Base-by-base conservation (phyloP, 2,113 vertebrate genomes). In the Phasianus colchicus region DNA sequence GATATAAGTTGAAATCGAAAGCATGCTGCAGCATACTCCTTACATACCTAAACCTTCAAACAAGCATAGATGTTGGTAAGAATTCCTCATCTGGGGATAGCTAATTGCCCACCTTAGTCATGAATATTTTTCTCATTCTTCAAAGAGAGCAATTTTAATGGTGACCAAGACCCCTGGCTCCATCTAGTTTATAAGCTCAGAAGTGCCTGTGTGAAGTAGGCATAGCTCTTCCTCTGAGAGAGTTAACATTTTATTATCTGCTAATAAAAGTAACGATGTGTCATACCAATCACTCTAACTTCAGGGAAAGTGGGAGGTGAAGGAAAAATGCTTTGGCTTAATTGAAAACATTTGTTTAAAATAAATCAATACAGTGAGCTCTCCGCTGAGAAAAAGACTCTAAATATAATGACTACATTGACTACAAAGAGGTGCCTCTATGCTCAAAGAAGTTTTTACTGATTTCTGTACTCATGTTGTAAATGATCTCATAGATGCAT, bases 291-390 rank as follows among this genome's bases (percentile, higher is more conserved):
- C 94, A 88, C 55, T 67, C 79, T 54, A 82, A 80, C 89, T 89
- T 72, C 21, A 45, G 43, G 69, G 76, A 76, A 77, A 88, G 93
- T 95, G 52, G 94, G 87, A 93, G 89, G 83, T 92, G 91, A 83
- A 83, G 73, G 47, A 64, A 92, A 93, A 92, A 90, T 29, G 32
- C 79, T 83, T 20, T 85, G 87, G 66, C 70, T 90, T 90, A 94
- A 90, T 94, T 88, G 83, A 90, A 91, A 86, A 48, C 79, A 74
- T 91, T 92, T 92, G 75, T 93, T 96, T 91, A 83, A 96, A 95
- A 96, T 85, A 84, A 60, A 80, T 86, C 89, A 89, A 89, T 95
- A 61, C 77, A 88, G 85, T 78, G 88, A 85, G 72, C 4, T 85
- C 79, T 21, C 55, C 50, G 80, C 71, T 36, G 78, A 92, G 86